Evolutionary conservation across 1,140 invertebrate genomes (phyloP), one percentile per base, ranked within the genome.

Genomic region (Eumeta japonica): DNA sequence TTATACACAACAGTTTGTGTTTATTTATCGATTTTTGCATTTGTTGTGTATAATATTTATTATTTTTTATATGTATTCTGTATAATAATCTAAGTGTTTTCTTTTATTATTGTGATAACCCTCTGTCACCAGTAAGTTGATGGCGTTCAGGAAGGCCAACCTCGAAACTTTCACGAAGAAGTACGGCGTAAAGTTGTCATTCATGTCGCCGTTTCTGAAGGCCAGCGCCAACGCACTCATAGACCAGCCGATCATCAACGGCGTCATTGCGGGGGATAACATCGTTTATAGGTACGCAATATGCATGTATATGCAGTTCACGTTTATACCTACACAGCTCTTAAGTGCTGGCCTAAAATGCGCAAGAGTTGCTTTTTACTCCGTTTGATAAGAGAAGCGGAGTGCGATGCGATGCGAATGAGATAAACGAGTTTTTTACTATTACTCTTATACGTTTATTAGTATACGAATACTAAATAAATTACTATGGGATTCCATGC

Each of bases 141-240:
- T 97, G 76, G 88, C 94, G 44, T 90, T 98, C 81, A 83, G 97
- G 41, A 97, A 93, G 77, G 75, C 80, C 14, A 83, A 96, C 61
- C 83, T 91, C 54, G 91, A 95, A 12, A 77, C 80, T 3, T 97
- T 97, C 64, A 73, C 76, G 14, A 96, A 97, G 68, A 94, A 93
- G 55, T 92, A 94, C 52, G 90, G 90, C 16, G 79, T 98, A 13
- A 99, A 99, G 65, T 74, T 99, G 18, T 96, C 97, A 28, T 98
- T 99, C 60, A 99, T 99, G 96, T 98, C 95, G 3, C 91, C 94
- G 15, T 99, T 99, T 70, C 83, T 95, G 5, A 94, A 93, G 68
- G 97, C 97, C 2, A 81, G 90, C 30, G 90, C 93, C 3, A 96
- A 93, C 70, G 97, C 95, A 30, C 78, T 99, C 1, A 84, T 88